These are phyloP conservation scores for Oscheius sp. DNA, from an alignment of 1,140 invertebrate species.

Conservation along the genomic window DNA sequence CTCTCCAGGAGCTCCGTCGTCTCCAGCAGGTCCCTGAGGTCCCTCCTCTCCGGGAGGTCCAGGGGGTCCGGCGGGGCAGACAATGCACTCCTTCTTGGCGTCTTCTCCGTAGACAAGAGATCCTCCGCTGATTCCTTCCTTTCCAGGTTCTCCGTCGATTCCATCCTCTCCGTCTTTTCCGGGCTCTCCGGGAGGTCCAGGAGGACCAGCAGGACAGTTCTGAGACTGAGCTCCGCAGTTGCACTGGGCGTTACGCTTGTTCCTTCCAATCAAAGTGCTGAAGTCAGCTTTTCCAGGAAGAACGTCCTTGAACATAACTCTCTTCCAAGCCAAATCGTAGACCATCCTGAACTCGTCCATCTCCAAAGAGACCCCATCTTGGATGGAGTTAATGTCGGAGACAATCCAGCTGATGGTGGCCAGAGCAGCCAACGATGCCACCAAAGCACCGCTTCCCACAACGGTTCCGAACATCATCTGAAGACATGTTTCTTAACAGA, in stretches of 20 bases:
- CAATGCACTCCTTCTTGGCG: neutral
- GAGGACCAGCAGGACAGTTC: conserved; percentile 23
- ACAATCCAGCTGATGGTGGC: neutral
- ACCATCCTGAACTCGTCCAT: neutral
- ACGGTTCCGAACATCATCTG: neutral
- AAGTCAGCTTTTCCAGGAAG: neutral
- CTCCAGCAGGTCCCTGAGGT: conserved; percentile 15
- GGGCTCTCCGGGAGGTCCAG: conserved; percentile 14
- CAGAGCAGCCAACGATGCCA: neutral
- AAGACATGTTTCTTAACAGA: neutral
- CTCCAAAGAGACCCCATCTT: neutral
- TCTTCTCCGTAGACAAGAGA: neutral
- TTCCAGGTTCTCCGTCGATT: conserved; percentile 14
- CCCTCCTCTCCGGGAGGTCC: conserved; percentile 21
- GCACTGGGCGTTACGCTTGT: neutral
- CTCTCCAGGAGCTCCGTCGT: neutral
- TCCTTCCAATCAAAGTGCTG: neutral
- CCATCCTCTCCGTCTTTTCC: conserved; percentile 13
- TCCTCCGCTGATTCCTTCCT: conserved; percentile 19
- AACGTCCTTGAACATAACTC: neutral
- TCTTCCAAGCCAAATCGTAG: neutral
- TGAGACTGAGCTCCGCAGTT: neutral
- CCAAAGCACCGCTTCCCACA: neutral
- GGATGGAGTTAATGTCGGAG: neutral
- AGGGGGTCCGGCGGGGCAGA: conserved; percentile 29